Base-by-base conservation (phyloP, 1,140 invertebrate genomes). In the Eufriesea mexicana region DNA sequence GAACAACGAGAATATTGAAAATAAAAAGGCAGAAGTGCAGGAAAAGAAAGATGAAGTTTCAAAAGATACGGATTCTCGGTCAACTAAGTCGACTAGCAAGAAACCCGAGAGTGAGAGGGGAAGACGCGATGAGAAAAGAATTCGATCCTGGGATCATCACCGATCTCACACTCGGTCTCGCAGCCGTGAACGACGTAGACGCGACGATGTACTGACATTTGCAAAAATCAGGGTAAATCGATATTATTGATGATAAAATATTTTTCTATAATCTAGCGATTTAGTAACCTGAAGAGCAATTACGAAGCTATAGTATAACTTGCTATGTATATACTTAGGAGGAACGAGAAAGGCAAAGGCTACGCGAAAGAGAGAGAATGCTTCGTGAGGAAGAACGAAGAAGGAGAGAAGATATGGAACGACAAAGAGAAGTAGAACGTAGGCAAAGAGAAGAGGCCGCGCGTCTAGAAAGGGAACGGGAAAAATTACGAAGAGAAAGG, bases 391-490 rank as follows among this genome's bases (percentile, higher is more conserved):
- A 98, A 85, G 95, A 97, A 78, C 95, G 97, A 20, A 95, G 97
- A 45, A 95, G 97, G 54, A 95, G 96, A 66, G 96, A 96, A 82
- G 96, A 97, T 80, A 95, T 96, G 80, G 94, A 96, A 55, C 95
- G 96, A 70, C 96, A 97, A 83, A 94, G 96, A 12, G 97, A 98
- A 89, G 96, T 97, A 20, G 97, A 98, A 88, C 95, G 97, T 12
- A 95, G 96, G 20, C 97, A 98, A 89, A 95, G 96, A 23, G 96
- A 97, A 86, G 98, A 99, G 93, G 96, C 97, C 51, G 95, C 96
- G 54, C 95, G 97, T 47, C 94, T 98, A 55, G 97, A 97, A 73
- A 95, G 97, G 47, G 97, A 98, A 92, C 95, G 97, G 20, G 96
- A 97, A 88, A 97, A 97, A 88, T 93, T 98, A 57, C 95, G 96